Evolutionary conservation across 1,140 invertebrate species (phyloP), one percentile per base, ranked within the genome.

Genomic region (Wiebesia pumilae): DNA sequence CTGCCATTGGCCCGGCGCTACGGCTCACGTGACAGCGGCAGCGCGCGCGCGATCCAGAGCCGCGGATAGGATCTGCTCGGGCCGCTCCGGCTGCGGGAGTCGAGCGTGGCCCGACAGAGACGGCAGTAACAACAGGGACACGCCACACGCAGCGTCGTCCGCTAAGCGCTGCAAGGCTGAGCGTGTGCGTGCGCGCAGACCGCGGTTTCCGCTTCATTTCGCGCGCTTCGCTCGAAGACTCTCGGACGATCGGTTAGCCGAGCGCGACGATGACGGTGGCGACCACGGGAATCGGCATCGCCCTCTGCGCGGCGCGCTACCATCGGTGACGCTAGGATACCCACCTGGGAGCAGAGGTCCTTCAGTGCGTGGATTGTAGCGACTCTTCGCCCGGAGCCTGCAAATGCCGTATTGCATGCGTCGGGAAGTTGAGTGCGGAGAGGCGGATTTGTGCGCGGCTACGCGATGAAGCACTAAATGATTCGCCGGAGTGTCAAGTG

Each of bases 91-190:
- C 65, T 16, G 51, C 67, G 81, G 40, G 43, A 51, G 54, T 67
- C 43, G 86, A 54, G 85, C 71, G 73, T 62, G n/a, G 10, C 67
- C 54, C 79, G 84, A 87, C 90, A 90, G 88, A 91, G 90, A 92
- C 90, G 90, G 90, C 89, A 91, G 91, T 91, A 91, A 91, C 90
- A 92, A 92, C 91, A 90, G 90, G 90, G 91, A 92, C 90, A 90
- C 88, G 90, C 89, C 86, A 88, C 90, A 88, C 90, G 88, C 88
- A 92, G 58, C 40, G 77, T 78, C 77, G 43, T 30, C 3, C 58
- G 62, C 21, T 38, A 62, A 69, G 62, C 38, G 89, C 88, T 85
- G 24, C 3, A 27, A 2, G 58, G 2, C 2, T 81, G 47, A 27
- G 27, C 33, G 38, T 71, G 67, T 24, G 27, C 51, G 65, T 40